A percentile compares a stretch with the other conserved stretches of the same genome.
Conservation (phyloP, 2,113 vertebrate genomes). For the Podarcis raffonei region DNA sequence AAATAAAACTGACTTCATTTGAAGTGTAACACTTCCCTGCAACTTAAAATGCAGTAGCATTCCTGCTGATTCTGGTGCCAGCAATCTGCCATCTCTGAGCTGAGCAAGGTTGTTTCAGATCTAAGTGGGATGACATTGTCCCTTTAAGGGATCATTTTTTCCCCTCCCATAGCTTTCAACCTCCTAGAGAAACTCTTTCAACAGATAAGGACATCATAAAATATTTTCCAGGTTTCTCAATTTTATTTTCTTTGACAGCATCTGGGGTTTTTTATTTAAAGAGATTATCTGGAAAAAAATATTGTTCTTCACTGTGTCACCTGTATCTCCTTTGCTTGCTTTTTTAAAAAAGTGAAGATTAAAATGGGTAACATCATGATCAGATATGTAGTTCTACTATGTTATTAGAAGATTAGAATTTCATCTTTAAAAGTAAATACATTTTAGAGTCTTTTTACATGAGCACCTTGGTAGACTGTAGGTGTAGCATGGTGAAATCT, state of each 20-base stretch:
- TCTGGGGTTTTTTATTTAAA: not conserved
- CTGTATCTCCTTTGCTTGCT: not conserved
- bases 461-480: not conserved
- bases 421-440: not conserved
- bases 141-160: conserved; percentile 10
- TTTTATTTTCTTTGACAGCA: conserved; percentile 1
- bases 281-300: not conserved
- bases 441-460: not conserved
- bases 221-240: conserved; percentile 14
- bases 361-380: not conserved
- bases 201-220: not conserved
- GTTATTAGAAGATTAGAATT: not conserved
- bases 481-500: not conserved
- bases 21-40: not conserved
- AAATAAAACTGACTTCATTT: not conserved
- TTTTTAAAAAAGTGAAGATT: not conserved
- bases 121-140: not conserved
- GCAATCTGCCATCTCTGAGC: conserved; percentile 29
- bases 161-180: not conserved
- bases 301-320: not conserved
- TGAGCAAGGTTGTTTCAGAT: conserved; percentile 19
- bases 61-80: conserved; percentile 10
- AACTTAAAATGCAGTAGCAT: conserved; percentile 23
- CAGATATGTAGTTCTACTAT: not conserved
- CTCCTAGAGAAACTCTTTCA: conserved; percentile 13